Base-by-base conservation (phyloP, 2,113 vertebrate genomes). In the Calcarius ornatus region DNA sequence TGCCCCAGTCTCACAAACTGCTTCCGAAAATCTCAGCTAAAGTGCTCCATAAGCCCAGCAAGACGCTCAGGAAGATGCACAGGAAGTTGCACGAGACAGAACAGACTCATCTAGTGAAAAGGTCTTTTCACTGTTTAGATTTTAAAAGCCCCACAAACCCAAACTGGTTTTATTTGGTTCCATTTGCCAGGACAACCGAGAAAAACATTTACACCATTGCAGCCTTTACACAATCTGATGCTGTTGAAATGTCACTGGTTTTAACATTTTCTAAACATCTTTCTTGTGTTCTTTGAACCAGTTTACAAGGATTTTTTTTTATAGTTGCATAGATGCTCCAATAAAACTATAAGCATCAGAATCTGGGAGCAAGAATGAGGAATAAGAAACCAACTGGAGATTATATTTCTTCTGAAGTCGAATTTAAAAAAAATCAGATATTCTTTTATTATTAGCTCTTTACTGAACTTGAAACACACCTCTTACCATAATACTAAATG, bases 1-100 rank as follows among this genome's bases (percentile, higher is more conserved):
- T 63, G 1, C 75, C 12, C n/a, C 48, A 5, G 23, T 3, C 56
- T 30, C 56, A 19, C 2, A 1, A 35, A 68, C 22, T 1, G n/a
- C 60, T 38, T n/a, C 90, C 5, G 10, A 53, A 57, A n/a, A 23
- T 3, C 82, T 19, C 37, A 1, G 5, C 25, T 11, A 15, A 70
- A 38, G 1, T 8, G 31, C 47, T 64, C 48, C 27, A 2, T 12
- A 27, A 60, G 12, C 69, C 24, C 30, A 48, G 42, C 70, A 18
- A 53, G 15, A 6, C 28, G 20, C 66, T 30, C 66, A 69, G 47
- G 35, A 65, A 45, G 35, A 43, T 11, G 53, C 30, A 80, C 40
- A 8, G 25, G n/a, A 53, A 50, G 5, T 22, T 22, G 48, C 22
- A 48, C 0, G 10, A 68, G 11, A 35, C 0, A 21, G 28, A 73